Evolutionary conservation across 1,140 invertebrate species (phyloP).

Genomic region (Thaumetopoea pityocampa): DNA sequence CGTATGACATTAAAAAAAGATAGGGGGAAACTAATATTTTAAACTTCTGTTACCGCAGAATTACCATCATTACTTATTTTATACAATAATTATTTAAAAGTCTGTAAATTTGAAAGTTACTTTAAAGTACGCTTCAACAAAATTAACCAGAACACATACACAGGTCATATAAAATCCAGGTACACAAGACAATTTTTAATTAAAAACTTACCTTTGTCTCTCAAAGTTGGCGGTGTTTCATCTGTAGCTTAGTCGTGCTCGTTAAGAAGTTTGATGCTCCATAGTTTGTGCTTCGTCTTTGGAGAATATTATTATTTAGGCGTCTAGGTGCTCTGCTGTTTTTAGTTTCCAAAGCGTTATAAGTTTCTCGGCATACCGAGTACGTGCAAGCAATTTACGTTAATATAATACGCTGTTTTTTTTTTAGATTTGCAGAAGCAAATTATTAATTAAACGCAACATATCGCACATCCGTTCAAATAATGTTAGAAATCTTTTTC

Average conservation of each 20-base stretch:
- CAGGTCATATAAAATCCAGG: conserved; percentile 20
- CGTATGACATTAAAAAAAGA: no score
- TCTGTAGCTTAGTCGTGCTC: conserved; percentile 35
- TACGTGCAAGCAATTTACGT: conserved; percentile 1
- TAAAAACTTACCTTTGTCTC: conserved; percentile 53
- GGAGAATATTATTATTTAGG: conserved; percentile 42
- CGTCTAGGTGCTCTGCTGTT: conserved; percentile 14
- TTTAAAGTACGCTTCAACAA: conserved; percentile 2
- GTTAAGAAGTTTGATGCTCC: conserved; percentile 55
- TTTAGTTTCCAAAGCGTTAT: conserved; percentile 24
- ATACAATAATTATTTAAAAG: background rate
- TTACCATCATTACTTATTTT: background rate
- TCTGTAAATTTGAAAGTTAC: no score
- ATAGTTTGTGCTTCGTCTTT: conserved; percentile 44
- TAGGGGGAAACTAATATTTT: no score
- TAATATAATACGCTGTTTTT: no score
- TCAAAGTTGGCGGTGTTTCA: conserved; percentile 32
- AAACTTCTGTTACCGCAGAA: no score
- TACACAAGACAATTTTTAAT: conserved; percentile 44
- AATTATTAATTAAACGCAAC: no score
- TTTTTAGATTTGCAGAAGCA: no score
- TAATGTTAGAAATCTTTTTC: no score
- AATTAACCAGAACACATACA: conserved; percentile 12
- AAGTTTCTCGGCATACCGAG: conserved; percentile 12
- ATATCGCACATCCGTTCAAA: no score